These are phyloP conservation scores for Malacoraja senta DNA, from an alignment of 2,797 vertebrate genomes.

Conservation along the genomic window DNA sequence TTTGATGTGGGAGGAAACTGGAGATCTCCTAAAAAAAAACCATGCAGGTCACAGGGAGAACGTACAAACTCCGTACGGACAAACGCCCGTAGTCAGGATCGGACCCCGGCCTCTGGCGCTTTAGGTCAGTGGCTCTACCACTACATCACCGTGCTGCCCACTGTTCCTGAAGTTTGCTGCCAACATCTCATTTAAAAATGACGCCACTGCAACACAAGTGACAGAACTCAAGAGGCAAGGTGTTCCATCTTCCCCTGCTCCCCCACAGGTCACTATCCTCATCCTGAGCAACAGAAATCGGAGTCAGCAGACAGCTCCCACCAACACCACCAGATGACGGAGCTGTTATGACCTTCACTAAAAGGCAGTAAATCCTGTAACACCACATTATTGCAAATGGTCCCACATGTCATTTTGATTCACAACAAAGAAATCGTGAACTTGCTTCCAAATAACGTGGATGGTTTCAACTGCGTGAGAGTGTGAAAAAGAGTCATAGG, in stretches of 20 bases:
- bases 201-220: neutral
- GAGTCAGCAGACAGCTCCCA: neutral
- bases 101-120: no score
- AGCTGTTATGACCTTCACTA: neutral
- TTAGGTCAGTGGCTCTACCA: no score
- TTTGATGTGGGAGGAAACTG: no score
- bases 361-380: neutral
- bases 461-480: neutral
- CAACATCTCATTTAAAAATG: neutral
- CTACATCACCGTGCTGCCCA: no score
- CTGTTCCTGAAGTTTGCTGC: neutral
- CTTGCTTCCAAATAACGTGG: neutral
- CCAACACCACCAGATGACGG: neutral
- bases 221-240: neutral
- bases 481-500: no score
- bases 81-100: no score
- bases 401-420: neutral
- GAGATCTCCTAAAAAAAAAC: no score
- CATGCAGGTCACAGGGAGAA: no score
- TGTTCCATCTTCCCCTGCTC: neutral
- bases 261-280: neutral
- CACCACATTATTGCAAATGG: neutral
- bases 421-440: neutral
- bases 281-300: neutral
- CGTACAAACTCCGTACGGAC: no score